Conservation (phyloP, 2,888 invertebrate genomes). For the Meghimatium bilineatum region DNA sequence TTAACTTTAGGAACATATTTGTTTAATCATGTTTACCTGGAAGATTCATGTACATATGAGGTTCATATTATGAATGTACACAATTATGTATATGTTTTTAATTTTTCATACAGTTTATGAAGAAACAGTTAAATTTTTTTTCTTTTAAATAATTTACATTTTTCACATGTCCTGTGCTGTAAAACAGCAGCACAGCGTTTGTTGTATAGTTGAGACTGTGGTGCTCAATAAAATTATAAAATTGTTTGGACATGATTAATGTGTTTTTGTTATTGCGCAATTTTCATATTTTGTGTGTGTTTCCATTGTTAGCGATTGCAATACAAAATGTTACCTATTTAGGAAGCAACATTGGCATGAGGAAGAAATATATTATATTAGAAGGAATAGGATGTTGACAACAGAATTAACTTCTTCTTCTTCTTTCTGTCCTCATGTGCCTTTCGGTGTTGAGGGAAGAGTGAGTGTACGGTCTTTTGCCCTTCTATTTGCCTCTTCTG, state of each 20-base stretch:
- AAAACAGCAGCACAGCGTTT: background rate
- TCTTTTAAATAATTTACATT: background rate
- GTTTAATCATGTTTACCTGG: background rate
- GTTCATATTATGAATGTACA: background rate
- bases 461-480: no score
- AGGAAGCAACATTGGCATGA: no score
- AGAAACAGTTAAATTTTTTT: background rate
- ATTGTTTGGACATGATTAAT: background rate
- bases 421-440: no score
- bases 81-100: background rate
- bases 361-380: no score
- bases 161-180: conserved; percentile 4
- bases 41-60: background rate
- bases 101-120: background rate
- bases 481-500: no score
- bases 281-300: no score
- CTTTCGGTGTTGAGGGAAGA: no score
- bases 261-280: background rate
- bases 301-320: no score
- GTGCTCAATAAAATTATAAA: conserved; percentile 17
- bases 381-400: no score
- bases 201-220: conserved; percentile 1
- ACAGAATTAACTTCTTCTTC: no score
- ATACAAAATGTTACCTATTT: no score
- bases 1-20: background rate